Conservation (phyloP, 2,113 vertebrate genomes). For the Trachemys scripta region DNA sequence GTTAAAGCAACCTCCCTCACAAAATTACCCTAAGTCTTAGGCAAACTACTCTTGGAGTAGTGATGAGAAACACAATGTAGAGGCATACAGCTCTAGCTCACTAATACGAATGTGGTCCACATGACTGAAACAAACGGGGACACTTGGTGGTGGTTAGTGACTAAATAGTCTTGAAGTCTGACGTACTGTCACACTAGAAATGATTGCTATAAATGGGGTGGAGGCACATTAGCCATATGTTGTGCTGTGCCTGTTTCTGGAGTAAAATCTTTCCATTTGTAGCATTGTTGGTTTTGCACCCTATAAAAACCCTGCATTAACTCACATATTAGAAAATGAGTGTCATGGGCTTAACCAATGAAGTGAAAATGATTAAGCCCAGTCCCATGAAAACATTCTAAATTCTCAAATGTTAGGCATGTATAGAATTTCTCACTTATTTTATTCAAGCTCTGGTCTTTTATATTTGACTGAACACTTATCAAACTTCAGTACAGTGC, state of each 20-base stretch:
- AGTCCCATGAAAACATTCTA: not conserved
- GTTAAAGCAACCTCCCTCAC: not conserved
- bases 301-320: not conserved
- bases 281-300: not conserved
- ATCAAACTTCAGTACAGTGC: not conserved
- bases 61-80: not conserved
- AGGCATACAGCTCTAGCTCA: not conserved
- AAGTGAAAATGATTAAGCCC: not conserved
- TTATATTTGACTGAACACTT: not conserved
- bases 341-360: not conserved
- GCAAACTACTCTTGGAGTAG: not conserved
- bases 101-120: fast-evolving
- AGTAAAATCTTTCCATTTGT: not conserved
- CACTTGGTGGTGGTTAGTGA: not conserved
- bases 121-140: not conserved
- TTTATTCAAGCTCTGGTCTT: not conserved
- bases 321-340: not conserved
- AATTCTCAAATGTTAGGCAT: not conserved
- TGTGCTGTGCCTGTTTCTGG: not conserved
- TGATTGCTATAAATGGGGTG: not conserved
- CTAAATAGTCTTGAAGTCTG: not conserved
- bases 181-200: not conserved
- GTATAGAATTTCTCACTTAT: not conserved
- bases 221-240: not conserved
- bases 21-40: not conserved